Base-by-base conservation (phyloP, 92 coral and sea anemone genomes). In the Bergia puertoricense region DNA sequence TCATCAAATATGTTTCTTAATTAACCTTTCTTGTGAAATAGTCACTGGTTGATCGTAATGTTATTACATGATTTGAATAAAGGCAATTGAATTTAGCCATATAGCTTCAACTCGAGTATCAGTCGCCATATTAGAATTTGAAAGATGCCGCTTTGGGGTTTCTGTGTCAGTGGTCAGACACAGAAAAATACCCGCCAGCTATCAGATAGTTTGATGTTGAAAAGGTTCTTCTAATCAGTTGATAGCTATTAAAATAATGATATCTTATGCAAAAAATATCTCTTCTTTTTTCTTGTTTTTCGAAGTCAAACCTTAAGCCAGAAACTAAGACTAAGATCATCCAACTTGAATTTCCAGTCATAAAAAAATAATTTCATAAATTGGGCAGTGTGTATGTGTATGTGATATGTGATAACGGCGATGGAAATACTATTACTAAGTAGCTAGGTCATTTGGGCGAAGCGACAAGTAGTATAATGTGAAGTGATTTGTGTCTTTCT, bases 111-210 rank as follows among this genome's bases (percentile, higher is more conserved):
- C 42, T 68, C 42, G 38, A 20, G 46, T 68, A 59, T 2, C 72
- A 56, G n/a, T 68, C 68, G 14, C 72, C 69, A 57, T 48, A 54
- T 54, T 54, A 54, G 16, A 54, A 54, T 13, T 54, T 3, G 50
- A 57, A 37, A 80, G 72, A 56, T 18, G 69, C 85, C 72, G 85
- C 48, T 54, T 80, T 57, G 73, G 44, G 50, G 8, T 80, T 57
- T 80, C 85, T 57, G 22, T 80, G 62, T 37, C 23, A 45, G 8
- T 39, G 57, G 18, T 54, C 14, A 57, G 72, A 80, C 4, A 59
- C 69, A 73, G 10, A 14, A 79, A 59, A 48, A 57, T 20, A 39
- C 40, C 43, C 37, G 40, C 43, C 13, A 77, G 39, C 39, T 80
- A 39, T 57, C 65, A 80, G 7, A 30, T 54, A 54, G 43, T 39